Evolutionary conservation across 2,113 vertebrate species (phyloP).

Genomic region (Jaculus jaculus): DNA sequence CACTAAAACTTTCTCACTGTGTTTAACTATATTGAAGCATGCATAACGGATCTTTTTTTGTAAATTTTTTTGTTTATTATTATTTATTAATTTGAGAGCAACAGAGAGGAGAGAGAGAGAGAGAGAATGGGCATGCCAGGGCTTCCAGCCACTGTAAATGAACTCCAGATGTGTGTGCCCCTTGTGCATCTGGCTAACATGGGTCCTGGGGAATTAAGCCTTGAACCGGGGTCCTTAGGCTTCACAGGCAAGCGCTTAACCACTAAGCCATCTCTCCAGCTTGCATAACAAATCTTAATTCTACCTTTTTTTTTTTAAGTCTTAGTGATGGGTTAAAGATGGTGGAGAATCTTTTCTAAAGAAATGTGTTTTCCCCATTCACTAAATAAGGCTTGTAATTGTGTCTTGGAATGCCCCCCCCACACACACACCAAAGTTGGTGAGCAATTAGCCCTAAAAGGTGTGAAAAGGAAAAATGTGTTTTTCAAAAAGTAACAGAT

Average conservation of each 20-base stretch:
- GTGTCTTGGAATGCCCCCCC: neutral
- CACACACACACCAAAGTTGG: neutral
- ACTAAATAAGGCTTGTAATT: conserved; percentile 28
- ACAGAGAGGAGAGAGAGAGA: too few relatives aligned
- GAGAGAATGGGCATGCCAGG: too few relatives aligned
- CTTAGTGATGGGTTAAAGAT: neutral
- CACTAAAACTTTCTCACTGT: neutral
- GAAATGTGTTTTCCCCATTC: neutral
- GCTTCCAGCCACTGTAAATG: too few relatives aligned
- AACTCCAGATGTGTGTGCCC: too few relatives aligned
- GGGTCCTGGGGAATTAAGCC: too few relatives aligned
- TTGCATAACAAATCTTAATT: too few relatives aligned
- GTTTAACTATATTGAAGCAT: conserved; percentile 15
- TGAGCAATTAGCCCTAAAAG: conserved; percentile 28
- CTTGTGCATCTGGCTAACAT: too few relatives aligned
- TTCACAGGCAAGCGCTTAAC: too few relatives aligned
- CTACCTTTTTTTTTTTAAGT: neutral
- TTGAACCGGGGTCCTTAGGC: too few relatives aligned
- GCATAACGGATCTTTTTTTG: neutral
- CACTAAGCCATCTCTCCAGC: too few relatives aligned
- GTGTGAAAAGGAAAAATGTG: neutral
- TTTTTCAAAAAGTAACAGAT: conserved; percentile 33
- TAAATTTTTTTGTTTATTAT: too few relatives aligned
- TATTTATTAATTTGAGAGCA: too few relatives aligned
- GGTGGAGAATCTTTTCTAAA: conserved; percentile 14